These are phyloP conservation scores for Porites rus DNA, from an alignment of 92 coral and sea anemone genomes.

Conservation along the genomic window DNA sequence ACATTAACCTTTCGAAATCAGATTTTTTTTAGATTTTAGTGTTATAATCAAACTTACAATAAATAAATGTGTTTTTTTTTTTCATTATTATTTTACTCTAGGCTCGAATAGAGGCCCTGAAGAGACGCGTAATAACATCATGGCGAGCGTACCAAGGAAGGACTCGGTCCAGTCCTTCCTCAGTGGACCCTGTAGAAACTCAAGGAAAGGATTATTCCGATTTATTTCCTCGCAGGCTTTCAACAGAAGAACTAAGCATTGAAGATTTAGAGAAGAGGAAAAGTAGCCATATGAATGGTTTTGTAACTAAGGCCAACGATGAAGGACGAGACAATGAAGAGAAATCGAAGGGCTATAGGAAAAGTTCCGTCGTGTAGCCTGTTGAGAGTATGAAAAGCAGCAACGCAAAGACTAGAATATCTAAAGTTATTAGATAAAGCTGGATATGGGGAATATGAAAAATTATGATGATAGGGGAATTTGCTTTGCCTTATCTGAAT, in stretches of 20 bases:
- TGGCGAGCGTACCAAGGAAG: conserved; percentile 40
- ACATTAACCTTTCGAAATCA: too few species aligned
- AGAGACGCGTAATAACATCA: conserved; percentile 32
- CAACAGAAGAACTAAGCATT: background rate
- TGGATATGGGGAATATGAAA: too few species aligned
- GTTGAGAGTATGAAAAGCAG: too few species aligned
- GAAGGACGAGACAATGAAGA: background rate
- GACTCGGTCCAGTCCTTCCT: conserved; percentile 21
- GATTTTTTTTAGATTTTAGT: too few species aligned
- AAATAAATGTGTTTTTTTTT: too few species aligned
- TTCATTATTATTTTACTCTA: background rate
- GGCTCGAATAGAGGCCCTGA: conserved; percentile 41
- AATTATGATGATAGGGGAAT: too few species aligned
- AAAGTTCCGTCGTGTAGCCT: conserved; percentile 34
- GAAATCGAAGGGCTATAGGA: background rate
- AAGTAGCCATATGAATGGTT: conserved; percentile 18
- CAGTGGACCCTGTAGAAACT: conserved; percentile 14
- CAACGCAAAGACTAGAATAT: too few species aligned
- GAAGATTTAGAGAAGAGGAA: conserved; percentile 18
- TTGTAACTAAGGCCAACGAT: background rate
- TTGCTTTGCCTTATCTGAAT: too few species aligned
- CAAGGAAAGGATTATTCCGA: background rate
- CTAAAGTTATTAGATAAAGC: too few species aligned
- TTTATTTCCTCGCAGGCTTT: background rate
- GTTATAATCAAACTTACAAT: too few species aligned